Conservation (phyloP, 1,140 invertebrate genomes). For the Heterodera schachtii region DNA sequence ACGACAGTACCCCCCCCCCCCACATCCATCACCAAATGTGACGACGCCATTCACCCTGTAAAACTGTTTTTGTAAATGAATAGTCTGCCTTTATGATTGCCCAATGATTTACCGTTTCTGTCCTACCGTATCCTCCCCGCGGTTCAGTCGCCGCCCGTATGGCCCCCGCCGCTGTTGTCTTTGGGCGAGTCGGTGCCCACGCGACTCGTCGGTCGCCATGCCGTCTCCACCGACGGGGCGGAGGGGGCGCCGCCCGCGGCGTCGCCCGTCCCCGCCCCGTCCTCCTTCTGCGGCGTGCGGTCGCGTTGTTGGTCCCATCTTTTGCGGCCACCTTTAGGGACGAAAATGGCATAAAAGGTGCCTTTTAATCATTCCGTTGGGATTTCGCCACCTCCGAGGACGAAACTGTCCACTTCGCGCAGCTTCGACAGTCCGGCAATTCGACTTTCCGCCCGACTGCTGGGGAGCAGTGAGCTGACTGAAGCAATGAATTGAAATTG, state of each 20-base stretch:
- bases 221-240: background rate
- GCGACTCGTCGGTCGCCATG: background rate
- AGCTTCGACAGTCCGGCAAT: background rate
- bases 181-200: background rate
- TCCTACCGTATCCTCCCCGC: background rate
- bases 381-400: background rate
- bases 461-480: background rate
- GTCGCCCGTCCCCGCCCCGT: background rate
- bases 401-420: background rate
- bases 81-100: no score
- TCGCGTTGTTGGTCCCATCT: background rate
- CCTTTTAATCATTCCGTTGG: no score
- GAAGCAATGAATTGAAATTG: background rate
- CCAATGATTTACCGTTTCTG: no score
- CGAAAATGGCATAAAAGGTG: no score
- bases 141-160: no score
- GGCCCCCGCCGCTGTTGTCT: background rate
- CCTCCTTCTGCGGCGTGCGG: background rate
- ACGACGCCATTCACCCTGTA: no score
- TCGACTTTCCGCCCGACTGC: slow-evolving; percentile 18
- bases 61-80: no score
- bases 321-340: background rate
- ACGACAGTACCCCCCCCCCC: no score
- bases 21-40: no score
- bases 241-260: no score